These are phyloP conservation scores for Bursaphelenchus mucronatus DNA, from an alignment of 1,140 invertebrate species.

Conservation along the genomic window DNA sequence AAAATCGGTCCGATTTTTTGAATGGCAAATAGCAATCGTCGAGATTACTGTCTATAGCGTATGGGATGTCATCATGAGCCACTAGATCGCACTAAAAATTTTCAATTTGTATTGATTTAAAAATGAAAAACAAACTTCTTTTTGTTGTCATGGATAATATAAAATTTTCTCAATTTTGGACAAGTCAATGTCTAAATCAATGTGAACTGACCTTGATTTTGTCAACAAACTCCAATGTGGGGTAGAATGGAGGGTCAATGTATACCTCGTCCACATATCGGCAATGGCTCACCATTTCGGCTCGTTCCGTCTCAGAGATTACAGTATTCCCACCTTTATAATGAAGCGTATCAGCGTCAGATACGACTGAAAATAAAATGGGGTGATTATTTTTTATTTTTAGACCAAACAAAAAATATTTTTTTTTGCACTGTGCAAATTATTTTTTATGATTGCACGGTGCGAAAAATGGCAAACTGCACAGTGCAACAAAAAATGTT, in stretches of 20 bases:
- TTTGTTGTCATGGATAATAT: no score
- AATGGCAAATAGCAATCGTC: conserved; percentile 33
- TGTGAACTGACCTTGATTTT: conserved; percentile 21
- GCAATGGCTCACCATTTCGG: conserved; percentile 25
- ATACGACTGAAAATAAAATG: conserved; percentile 30
- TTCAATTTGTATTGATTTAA: neutral
- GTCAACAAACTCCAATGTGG: conserved; percentile 31
- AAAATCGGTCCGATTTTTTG: conserved; percentile 26
- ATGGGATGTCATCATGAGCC: conserved; percentile 32
- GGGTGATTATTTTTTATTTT: no score
- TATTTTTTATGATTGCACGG: no score
- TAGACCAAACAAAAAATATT: no score
- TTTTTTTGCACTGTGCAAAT: no score
- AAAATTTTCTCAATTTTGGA: no score
- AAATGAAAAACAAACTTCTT: no score
- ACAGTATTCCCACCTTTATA: conserved; percentile 24
- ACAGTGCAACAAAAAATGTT: no score
- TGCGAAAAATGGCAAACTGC: no score
- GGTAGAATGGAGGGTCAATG: conserved; percentile 20
- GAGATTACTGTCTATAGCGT: neutral
- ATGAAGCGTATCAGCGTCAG: conserved; percentile 21
- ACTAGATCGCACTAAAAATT: conserved; percentile 34
- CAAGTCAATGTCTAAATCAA: no score
- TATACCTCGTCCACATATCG: conserved; percentile 33
- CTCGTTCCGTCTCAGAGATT: conserved; percentile 29